Conservation (phyloP, 1,140 invertebrate species). For the Atta texana region DNA sequence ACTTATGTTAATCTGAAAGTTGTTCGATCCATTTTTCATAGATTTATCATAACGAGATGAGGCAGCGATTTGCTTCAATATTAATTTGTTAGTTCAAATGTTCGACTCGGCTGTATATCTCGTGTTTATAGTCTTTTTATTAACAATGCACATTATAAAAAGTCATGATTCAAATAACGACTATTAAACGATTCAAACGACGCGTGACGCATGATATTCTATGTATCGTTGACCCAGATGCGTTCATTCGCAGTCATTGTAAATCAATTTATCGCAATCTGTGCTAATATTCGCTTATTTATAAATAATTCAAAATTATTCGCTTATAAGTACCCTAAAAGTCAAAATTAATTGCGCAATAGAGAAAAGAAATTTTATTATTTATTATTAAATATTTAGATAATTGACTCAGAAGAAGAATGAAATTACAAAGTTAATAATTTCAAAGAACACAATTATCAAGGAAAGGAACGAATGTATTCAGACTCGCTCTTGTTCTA, state of each 20-base stretch:
- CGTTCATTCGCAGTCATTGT: slow-evolving; percentile 72
- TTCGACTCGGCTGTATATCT: not conserved
- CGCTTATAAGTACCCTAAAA: slow-evolving; percentile 9
- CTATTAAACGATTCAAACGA: slow-evolving; percentile 1
- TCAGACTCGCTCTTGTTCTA: too few relatives aligned
- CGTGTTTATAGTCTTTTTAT: slow-evolving; percentile 1
- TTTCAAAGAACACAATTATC: too few relatives aligned
- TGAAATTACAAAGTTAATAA: too few relatives aligned
- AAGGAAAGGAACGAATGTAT: too few relatives aligned
- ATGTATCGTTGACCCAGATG: slow-evolving; percentile 72
- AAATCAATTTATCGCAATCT: slow-evolving; percentile 79
- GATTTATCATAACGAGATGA: not conserved
- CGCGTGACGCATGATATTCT: not conserved
- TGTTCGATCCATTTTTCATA: not conserved
- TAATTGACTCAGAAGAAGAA: not conserved
- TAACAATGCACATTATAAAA: slow-evolving; percentile 13
- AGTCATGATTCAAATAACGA: slow-evolving; percentile 28
- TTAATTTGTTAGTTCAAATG: not conserved
- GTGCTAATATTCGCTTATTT: slow-evolving; percentile 34
- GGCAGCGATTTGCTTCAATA: not conserved
- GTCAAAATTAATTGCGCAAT: slow-evolving; percentile 14
- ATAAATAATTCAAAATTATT: slow-evolving; percentile 62
- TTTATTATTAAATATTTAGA: not conserved
- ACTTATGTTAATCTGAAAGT: not conserved
- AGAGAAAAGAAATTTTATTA: not conserved